These are phyloP conservation scores for Drosophila burlai DNA, from an alignment of 1,140 invertebrate genomes.

Conservation along the genomic window DNA sequence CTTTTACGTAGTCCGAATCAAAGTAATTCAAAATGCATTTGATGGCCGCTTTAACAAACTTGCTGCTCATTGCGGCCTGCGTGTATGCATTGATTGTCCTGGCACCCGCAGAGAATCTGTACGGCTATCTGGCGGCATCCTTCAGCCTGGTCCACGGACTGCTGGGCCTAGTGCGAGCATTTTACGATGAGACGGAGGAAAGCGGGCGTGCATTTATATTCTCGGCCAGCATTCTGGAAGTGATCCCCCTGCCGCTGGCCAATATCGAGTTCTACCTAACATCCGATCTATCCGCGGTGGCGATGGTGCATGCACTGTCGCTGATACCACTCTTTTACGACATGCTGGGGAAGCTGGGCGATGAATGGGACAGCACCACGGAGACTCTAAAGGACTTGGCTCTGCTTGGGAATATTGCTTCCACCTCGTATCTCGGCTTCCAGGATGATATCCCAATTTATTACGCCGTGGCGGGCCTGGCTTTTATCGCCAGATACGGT, in stretches of 20 bases:
- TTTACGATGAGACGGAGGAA: constrained; percentile 21
- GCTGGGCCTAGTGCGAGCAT: constrained; percentile 33
- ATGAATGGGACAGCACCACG: constrained; percentile 49
- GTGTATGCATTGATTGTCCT: constrained; percentile 45
- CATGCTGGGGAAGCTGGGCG: constrained; percentile 48
- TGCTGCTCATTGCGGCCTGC: constrained; percentile 46
- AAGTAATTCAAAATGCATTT: constrained; percentile 23
- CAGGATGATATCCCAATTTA: constrained; percentile 40
- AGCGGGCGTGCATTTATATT: constrained; percentile 33
- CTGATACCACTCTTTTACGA: constrained; percentile 66
- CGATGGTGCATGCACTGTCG: constrained; percentile 55
- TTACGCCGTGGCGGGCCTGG: constrained; percentile 29
- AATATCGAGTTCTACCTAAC: constrained; percentile 60
- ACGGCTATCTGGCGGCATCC: constrained; percentile 59
- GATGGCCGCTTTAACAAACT: constrained; percentile 4
- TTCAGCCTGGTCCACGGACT: constrained; percentile 64
- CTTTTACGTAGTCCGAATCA: constrained; percentile 1
- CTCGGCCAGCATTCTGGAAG: constrained; percentile 44
- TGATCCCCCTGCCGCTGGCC: constrained; percentile 51
- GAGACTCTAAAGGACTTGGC: constrained; percentile 60
- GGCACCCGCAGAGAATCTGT: constrained; percentile 41
- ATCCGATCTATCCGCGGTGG: constrained; percentile 19
- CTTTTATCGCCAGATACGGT: constrained; percentile 45
- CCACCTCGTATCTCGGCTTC: constrained; percentile 44
- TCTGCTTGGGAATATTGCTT: constrained; percentile 59